Evolutionary conservation across 2,113 vertebrate genomes (phyloP), one percentile per base, ranked within the genome.

Genomic region (Psammodynastes pulverulentus): DNA sequence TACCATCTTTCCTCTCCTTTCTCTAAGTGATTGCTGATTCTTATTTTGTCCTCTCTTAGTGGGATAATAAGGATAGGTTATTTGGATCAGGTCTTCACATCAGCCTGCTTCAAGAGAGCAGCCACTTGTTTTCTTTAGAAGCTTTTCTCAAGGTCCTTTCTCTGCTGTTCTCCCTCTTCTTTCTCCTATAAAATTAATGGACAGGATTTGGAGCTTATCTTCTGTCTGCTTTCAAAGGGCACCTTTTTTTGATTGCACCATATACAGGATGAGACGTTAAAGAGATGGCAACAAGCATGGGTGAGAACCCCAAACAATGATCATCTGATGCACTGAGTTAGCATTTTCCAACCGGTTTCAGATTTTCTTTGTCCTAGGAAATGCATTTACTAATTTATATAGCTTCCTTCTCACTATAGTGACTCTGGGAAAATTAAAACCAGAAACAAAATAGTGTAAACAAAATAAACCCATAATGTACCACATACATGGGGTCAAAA

Each of bases 181-280:
- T 90, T 88, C 67, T 87, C n/a, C 88, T 53, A n/a, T n/a, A 51
- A 88, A 92, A 89, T 89, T 15, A 45, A 87, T 13, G 88, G 85
- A 0, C 84, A 5, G 9, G 91, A 51, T 93, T 91, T 56, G 34
- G 0, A 21, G 89, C 89, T 51, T 92, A 88, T 12, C 51, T 88
- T 84, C 88, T 89, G 84, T 5, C 54, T 39, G 86, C 43, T 62
- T 90, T 17, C n/a, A 51, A 85, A 9, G 3, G 45, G 17, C 52
- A 62, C 19, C 1, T 85, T 52, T 51, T 85, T 45, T 39, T 46
- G n/a, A 62, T 62, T 86, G 34, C 89, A 24, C 48, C 72, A 62
- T 0, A 9, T 0, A 0, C 43, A 52, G 72, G 13, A 34, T 52
- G 9, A 56, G 26, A 87, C 9, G 45, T 79, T 49, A 43, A 17